Evolutionary conservation across 2,113 vertebrate genomes (phyloP).

Genomic region (Nerophis ophidion): DNA sequence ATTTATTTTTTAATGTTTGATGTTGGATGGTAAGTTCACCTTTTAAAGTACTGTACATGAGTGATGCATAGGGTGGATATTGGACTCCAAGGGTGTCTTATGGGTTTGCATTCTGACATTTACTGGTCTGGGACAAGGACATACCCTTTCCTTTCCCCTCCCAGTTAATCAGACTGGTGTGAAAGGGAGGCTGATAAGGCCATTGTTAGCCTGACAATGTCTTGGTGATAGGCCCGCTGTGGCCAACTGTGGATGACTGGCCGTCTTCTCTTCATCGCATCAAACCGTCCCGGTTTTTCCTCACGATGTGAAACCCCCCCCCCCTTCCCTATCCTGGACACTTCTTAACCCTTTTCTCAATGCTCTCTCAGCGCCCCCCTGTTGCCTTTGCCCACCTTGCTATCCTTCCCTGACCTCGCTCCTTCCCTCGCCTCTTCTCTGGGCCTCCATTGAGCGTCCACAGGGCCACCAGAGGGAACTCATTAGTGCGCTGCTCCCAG

Average conservation of each 20-base stretch:
- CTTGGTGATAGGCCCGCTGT: slow-evolving; percentile 81
- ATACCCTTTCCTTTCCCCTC: slow-evolving; percentile 79
- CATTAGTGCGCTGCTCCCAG: slow-evolving; percentile 78
- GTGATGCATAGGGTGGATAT: neutral
- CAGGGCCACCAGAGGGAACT: slow-evolving; percentile 77
- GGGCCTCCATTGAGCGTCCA: slow-evolving; percentile 56
- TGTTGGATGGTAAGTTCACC: too few relatives aligned
- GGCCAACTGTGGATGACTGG: slow-evolving; percentile 68
- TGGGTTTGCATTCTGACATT: slow-evolving; percentile 80
- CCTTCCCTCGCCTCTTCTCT: slow-evolving; percentile 40
- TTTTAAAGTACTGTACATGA: neutral
- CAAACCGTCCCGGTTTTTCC: slow-evolving; percentile 55
- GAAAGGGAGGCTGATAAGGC: slow-evolving; percentile 89
- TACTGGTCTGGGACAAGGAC: slow-evolving; percentile 83
- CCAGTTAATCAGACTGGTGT: slow-evolving; percentile 90
- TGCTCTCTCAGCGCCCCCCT: slow-evolving; percentile 32
- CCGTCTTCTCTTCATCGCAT: slow-evolving; percentile 53
- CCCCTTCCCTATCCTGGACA: slow-evolving; percentile 35
- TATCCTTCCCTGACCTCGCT: slow-evolving; percentile 52
- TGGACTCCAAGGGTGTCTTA: slow-evolving; percentile 38
- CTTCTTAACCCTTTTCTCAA: slow-evolving; percentile 51
- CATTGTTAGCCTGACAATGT: slow-evolving; percentile 89
- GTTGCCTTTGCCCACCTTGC: slow-evolving; percentile 46
- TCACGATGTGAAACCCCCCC: slow-evolving; percentile 21
- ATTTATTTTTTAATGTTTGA: too few relatives aligned